Evolutionary conservation across 2,797 vertebrate genomes (phyloP).

Genomic region (Moxostoma hubbsi): DNA sequence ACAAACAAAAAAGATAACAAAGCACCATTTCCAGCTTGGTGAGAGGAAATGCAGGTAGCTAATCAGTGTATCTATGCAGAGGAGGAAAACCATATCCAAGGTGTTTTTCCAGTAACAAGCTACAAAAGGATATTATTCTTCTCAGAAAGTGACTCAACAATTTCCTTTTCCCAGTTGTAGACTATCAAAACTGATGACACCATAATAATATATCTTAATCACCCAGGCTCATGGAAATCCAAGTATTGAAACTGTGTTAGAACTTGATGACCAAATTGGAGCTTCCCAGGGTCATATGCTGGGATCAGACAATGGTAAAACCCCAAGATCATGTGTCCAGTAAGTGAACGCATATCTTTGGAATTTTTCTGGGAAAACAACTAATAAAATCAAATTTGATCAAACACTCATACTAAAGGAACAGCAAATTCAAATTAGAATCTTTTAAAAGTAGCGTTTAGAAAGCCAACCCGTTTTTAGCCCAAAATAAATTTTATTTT

Average conservation of each 20-base stretch:
- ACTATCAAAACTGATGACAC: not conserved
- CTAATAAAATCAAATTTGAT: not conserved
- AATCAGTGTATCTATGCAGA: not conserved
- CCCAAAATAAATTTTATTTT: not conserved
- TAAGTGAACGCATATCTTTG: conserved; percentile 6
- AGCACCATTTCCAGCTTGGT: not conserved
- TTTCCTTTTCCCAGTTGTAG: not conserved
- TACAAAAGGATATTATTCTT: not conserved
- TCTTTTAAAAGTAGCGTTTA: not conserved
- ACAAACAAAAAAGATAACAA: not conserved
- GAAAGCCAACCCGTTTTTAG: not conserved
- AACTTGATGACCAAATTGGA: conserved; percentile 48
- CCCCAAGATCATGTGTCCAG: not conserved
- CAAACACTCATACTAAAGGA: not conserved
- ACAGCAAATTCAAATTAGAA: not conserved
- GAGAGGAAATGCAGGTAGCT: not conserved
- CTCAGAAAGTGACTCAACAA: conserved; percentile 14
- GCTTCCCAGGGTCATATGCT: conserved; percentile 36
- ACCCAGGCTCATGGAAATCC: not conserved
- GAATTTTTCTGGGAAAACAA: not conserved
- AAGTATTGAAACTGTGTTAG: not conserved
- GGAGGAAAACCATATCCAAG: conserved; percentile 4
- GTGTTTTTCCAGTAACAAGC: not conserved
- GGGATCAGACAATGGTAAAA: not conserved
- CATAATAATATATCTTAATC: not conserved